Conservation (phyloP, 2,888 invertebrate species). For the Macropis europaea region DNA sequence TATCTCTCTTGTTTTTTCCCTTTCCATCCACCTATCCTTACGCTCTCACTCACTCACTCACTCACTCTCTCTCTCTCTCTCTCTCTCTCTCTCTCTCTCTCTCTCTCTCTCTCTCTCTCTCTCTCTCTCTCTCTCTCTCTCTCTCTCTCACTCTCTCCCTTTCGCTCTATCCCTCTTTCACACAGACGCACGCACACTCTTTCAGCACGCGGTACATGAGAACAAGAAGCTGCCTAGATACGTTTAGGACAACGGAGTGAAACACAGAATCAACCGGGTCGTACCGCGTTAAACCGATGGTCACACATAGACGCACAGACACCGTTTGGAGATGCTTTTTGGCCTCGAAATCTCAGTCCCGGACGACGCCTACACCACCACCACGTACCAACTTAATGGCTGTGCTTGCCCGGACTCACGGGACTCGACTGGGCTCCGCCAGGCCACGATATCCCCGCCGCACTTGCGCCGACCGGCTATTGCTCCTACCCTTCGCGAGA, state of each 20-base stretch:
- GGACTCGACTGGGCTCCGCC: constrained; percentile 77
- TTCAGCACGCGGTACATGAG: constrained; percentile 61
- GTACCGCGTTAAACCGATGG: constrained; percentile 27
- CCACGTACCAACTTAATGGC: constrained; percentile 62
- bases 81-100: constrained; percentile 5
- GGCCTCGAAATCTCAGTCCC: constrained; percentile 56
- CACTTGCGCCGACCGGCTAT: constrained; percentile 64
- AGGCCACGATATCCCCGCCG: constrained; percentile 63
- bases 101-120: constrained; percentile 14
- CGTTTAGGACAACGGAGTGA: neutral
- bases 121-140: constrained; percentile 8
- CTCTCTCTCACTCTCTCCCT: constrained; percentile 25
- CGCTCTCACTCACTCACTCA: constrained; percentile 16
- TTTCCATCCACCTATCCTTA: constrained; percentile 22
- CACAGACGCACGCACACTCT: constrained; percentile 36
- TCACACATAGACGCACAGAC: constrained; percentile 30
- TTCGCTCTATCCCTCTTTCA: constrained; percentile 2
- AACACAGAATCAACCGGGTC: neutral
- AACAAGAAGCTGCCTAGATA: constrained; percentile 29
- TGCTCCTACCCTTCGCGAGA: constrained; percentile 50
- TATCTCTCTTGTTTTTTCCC: constrained; percentile 24
- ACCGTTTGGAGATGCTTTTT: constrained; percentile 38
- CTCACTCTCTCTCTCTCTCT: constrained; percentile 14
- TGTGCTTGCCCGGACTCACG: constrained; percentile 78
- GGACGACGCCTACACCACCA: constrained; percentile 68